Percentiles rank a stretch among this genome's conserved stretches.
phyloP scores from a whole-genome alignment of 2,888 invertebrate genomes.

The Xylota segnis region DNA sequence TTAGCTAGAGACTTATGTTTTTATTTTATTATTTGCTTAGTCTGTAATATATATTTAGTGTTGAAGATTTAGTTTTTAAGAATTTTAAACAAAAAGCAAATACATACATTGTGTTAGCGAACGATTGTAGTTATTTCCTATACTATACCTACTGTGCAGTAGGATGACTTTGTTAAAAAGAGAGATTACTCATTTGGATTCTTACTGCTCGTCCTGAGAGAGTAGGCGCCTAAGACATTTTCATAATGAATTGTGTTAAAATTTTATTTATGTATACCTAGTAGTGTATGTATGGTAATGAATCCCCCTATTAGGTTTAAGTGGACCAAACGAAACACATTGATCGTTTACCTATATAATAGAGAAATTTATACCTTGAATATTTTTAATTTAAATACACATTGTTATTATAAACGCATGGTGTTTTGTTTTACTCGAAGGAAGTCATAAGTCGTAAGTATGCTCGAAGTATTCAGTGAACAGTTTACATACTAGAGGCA shows the following conservation, averaged over 20 bases:
- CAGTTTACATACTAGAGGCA: too few species aligned
- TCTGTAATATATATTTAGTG: constrained; percentile 60
- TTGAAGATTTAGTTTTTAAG: constrained; percentile 55
- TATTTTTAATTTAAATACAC: constrained; percentile 68
- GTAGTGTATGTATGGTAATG: constrained; percentile 54
- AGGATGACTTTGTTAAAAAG: constrained; percentile 21
- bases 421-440: background rate
- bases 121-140: constrained; percentile 45
- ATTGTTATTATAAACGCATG: constrained; percentile 70
- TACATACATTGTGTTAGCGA: constrained; percentile 39
- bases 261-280: constrained; percentile 60
- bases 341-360: constrained; percentile 23
- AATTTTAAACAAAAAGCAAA: background rate
- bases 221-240: constrained; percentile 48
- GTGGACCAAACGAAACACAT: constrained; percentile 43
- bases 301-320: constrained; percentile 70
- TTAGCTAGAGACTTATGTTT: constrained; percentile 70
- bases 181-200: constrained; percentile 57
- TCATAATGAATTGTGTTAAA: constrained; percentile 54
- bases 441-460: too few species aligned
- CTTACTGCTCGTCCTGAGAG: background rate
- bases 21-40: constrained; percentile 61
- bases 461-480: too few species aligned
- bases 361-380: constrained; percentile 59
- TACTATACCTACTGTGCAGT: constrained; percentile 32